Evolutionary conservation across 2,113 vertebrate genomes (phyloP).

Genomic region (Chrysochloris asiatica): DNA sequence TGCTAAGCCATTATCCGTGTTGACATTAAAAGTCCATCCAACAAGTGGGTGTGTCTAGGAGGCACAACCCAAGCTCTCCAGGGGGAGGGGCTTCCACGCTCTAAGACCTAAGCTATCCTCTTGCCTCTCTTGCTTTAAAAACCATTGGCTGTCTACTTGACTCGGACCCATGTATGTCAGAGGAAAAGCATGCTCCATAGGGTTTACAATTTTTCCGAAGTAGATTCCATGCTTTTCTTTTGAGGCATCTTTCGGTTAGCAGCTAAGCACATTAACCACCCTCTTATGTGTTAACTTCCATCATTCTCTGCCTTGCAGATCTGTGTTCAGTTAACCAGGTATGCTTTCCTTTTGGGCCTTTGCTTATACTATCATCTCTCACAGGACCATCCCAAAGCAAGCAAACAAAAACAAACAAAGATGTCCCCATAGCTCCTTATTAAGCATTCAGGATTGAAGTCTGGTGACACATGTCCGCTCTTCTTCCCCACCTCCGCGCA

Average conservation of each 20-base stretch:
- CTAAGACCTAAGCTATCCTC: not conserved
- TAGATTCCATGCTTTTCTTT: not conserved
- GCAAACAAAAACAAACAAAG: not conserved
- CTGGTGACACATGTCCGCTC: accelerated
- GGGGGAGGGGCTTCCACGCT: not conserved
- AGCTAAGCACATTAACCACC: not conserved
- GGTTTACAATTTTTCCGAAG: not conserved
- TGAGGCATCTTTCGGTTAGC: not conserved
- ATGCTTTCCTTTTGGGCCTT: not conserved
- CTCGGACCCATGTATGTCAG: not conserved
- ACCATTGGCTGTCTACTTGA: not conserved
- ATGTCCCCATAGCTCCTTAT: not conserved
- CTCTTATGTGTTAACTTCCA: not conserved
- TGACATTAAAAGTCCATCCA: not conserved
- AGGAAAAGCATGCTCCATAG: not conserved
- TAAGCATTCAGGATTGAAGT: not conserved
- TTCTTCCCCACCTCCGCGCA: too few species aligned
- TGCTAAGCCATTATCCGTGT: not conserved
- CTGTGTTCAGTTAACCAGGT: not conserved
- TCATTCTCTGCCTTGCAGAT: not conserved
- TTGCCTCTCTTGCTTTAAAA: not conserved
- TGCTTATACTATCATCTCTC: not conserved
- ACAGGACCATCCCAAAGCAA: not conserved
- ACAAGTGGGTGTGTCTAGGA: not conserved
- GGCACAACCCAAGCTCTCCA: not conserved